These are phyloP conservation scores for Oreortyx pictus DNA, from an alignment of 2,797 vertebrate genomes.

Conservation along the genomic window DNA sequence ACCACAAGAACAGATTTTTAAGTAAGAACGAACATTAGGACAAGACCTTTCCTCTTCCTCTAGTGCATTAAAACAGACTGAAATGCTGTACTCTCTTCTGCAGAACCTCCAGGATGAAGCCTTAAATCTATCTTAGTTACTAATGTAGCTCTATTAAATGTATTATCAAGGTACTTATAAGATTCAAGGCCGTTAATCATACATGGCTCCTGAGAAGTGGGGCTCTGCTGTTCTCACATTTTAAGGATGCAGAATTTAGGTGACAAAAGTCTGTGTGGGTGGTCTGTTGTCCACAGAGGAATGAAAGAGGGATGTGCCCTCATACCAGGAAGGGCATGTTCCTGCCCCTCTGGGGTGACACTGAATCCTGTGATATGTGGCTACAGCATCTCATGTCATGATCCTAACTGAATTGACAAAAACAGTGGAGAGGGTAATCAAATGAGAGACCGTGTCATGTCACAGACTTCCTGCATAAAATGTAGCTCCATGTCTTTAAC, in stretches of 20 bases:
- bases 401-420: background rate
- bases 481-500: background rate
- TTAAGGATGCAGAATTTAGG: background rate
- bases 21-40: conserved; percentile 43
- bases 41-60: conserved; percentile 44
- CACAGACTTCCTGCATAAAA: background rate
- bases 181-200: background rate
- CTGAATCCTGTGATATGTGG: background rate
- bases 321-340: background rate
- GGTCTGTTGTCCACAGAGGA: background rate
- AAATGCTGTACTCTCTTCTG: background rate
- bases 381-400: no score
- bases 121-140: background rate
- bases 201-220: background rate
- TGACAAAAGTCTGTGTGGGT: background rate
- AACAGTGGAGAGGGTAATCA: background rate
- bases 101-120: background rate
- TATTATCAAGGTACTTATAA: background rate
- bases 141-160: background rate
- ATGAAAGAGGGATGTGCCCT: background rate
- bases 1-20: conserved; percentile 60
- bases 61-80: conserved; percentile 34
- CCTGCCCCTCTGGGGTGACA: background rate
- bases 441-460: fast-evolving
- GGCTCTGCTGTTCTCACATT: background rate